Conservation (phyloP, 1,140 invertebrate species). For the Halictus rubicundus region DNA sequence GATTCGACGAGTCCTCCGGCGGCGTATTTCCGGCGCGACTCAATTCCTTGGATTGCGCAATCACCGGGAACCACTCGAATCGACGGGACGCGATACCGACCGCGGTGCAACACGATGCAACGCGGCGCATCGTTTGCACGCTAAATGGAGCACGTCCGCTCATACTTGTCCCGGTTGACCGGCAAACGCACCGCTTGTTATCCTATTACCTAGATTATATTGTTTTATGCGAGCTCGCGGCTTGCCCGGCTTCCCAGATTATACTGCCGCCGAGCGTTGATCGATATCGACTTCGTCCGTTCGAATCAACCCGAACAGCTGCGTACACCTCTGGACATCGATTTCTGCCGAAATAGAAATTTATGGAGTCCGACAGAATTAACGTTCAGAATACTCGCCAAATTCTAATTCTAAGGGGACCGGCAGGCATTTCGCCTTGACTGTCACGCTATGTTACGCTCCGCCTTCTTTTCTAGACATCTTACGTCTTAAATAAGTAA, state of each 20-base stretch:
- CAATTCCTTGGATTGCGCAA: conserved; percentile 26
- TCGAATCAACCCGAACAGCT: neutral
- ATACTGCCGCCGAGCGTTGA: conserved; percentile 10
- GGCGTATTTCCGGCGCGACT: neutral
- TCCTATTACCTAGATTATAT: conserved; percentile 46
- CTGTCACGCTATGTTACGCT: no score
- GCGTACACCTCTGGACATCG: no score
- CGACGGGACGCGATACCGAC: neutral
- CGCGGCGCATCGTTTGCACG: neutral
- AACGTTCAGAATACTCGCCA: no score
- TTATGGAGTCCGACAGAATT: no score
- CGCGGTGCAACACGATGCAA: neutral
- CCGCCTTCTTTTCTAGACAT: no score
- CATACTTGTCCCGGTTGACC: conserved; percentile 28
- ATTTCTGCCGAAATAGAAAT: no score
- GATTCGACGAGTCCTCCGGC: conserved; percentile 19
- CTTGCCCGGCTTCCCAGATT: conserved; percentile 1
- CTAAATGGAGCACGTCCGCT: conserved; percentile 24
- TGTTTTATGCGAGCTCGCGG: conserved; percentile 32
- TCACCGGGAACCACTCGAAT: conserved; percentile 7
- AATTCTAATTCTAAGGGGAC: no score
- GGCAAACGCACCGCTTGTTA: conserved; percentile 40
- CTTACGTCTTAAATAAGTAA: no score
- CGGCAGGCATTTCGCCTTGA: no score
- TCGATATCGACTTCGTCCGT: conserved; percentile 10